These are phyloP conservation scores for Onychomys leucogaster DNA, from an alignment of 2,797 vertebrate species.

Conservation along the genomic window DNA sequence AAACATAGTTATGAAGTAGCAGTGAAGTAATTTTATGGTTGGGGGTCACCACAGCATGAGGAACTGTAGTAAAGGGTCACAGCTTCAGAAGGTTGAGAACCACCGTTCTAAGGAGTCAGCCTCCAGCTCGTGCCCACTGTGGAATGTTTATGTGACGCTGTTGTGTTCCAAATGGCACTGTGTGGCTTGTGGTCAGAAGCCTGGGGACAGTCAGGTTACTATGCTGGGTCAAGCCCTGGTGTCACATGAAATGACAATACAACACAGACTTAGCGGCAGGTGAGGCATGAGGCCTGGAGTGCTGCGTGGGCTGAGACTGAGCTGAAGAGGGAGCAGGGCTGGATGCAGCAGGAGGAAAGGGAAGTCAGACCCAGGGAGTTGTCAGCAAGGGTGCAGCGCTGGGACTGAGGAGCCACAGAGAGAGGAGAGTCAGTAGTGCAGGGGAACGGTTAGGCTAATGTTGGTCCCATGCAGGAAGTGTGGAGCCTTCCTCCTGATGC, in stretches of 20 bases:
- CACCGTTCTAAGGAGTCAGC: not conserved
- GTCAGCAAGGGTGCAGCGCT: rapidly evolving
- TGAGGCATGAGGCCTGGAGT: not conserved
- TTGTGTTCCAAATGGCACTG: rapidly evolving
- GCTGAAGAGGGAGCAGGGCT: not conserved
- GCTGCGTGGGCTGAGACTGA: not conserved
- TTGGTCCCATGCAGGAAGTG: rapidly evolving
- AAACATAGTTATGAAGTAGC: not conserved
- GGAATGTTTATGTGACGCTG: not conserved
- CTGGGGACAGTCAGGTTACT: not conserved
- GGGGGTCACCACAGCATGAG: not conserved
- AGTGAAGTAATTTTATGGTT: not conserved
- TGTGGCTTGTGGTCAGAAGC: not conserved
- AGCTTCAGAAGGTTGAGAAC: not conserved
- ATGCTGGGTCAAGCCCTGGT: rapidly evolving
- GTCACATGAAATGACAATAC: rapidly evolving
- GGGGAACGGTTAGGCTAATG: not conserved
- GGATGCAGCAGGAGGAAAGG: not conserved
- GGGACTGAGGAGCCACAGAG: not conserved
- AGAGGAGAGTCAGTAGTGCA: not conserved
- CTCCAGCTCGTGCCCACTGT: not conserved
- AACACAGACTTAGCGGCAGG: rapidly evolving
- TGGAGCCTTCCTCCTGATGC: rapidly evolving
- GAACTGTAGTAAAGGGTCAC: not conserved
- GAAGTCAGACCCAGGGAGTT: not conserved